Evolutionary conservation across 2,888 invertebrate genomes (phyloP).

Genomic region (Tetragonula carbonaria): DNA sequence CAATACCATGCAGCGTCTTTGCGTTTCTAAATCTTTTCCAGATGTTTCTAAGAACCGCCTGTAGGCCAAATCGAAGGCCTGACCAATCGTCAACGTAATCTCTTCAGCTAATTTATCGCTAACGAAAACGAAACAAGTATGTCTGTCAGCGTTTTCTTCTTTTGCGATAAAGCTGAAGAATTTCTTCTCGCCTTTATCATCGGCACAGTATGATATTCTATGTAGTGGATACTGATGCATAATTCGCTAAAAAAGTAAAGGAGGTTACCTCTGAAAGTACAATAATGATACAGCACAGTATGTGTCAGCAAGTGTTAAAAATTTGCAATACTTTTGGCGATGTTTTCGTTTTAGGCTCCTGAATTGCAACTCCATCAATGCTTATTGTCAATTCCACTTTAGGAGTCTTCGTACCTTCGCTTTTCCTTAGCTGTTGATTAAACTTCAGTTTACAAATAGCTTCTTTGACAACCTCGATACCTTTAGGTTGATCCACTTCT

Average conservation of each 20-base stretch:
- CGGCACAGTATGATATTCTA: constrained; percentile 99
- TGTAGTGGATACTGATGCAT: constrained; percentile 98
- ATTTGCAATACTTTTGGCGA: constrained; percentile 77
- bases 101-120: constrained; percentile 99
- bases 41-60: constrained; percentile 96
- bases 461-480: constrained; percentile 98
- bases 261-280: background rate
- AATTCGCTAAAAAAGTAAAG: constrained; percentile 86
- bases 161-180: constrained; percentile 98
- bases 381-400: constrained; percentile 98
- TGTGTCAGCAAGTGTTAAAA: background rate
- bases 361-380: constrained; percentile 97
- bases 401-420: constrained; percentile 95
- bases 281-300: background rate
- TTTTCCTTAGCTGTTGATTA: constrained; percentile 95
- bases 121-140: constrained; percentile 98
- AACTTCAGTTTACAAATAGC: constrained; percentile 98
- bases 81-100: constrained; percentile 98
- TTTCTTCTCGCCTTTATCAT: constrained; percentile 98
- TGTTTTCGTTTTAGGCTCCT: constrained; percentile 86
- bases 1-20: constrained; percentile 90
- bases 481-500: constrained; percentile 98
- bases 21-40: constrained; percentile 94
- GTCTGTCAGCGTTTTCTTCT: constrained; percentile 90
- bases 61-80: constrained; percentile 99